These are phyloP conservation scores for Globicephala melas DNA, from an alignment of 2,113 vertebrate genomes.

Conservation along the genomic window DNA sequence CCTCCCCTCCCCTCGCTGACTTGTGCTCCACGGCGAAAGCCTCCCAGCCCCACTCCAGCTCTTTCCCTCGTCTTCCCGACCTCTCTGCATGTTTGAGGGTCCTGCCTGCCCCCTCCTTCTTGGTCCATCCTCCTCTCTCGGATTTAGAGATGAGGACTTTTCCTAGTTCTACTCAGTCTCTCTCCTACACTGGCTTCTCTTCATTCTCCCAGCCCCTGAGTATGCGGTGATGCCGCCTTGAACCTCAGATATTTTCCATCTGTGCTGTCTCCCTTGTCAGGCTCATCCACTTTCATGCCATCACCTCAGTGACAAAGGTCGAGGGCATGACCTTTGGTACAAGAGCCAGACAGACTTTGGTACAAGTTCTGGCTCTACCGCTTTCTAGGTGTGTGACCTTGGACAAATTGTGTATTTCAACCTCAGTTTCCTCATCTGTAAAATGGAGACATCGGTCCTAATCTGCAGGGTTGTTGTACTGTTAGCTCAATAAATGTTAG, in stretches of 20 bases:
- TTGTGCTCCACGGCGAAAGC: fast-evolving
- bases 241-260: background rate
- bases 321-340: background rate
- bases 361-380: background rate
- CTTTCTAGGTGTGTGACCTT: background rate
- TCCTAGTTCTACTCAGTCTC: background rate
- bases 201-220: background rate
- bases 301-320: background rate
- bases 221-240: background rate
- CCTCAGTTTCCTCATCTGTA: background rate
- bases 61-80: background rate
- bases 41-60: background rate
- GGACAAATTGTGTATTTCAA: background rate
- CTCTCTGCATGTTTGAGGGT: background rate
- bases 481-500: background rate
- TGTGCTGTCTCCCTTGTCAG: too few species aligned
- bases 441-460: background rate
- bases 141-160: background rate
- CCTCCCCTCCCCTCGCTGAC: background rate
- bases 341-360: background rate
- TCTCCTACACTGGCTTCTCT: background rate
- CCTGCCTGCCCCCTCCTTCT: background rate
- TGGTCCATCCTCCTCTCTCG: background rate
- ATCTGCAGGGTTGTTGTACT: background rate
- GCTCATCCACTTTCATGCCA: background rate